Evolutionary conservation across 2,797 vertebrate genomes (phyloP).

Genomic region (Gallinago stenura): DNA sequence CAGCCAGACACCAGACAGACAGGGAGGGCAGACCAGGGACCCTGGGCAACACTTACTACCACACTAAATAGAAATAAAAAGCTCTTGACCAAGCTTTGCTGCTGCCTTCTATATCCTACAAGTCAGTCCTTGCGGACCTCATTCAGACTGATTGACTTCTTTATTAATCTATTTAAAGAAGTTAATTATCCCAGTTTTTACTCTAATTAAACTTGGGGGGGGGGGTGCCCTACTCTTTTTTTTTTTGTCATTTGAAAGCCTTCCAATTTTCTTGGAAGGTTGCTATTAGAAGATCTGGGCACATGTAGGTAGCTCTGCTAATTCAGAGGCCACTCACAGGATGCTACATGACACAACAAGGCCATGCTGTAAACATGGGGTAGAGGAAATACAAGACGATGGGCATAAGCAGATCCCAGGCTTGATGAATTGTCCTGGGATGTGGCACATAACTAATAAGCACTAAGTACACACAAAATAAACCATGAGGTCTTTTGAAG

Average conservation of each 20-base stretch:
- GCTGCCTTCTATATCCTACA: not conserved
- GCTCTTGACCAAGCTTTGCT: not conserved
- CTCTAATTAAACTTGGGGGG: not conserved
- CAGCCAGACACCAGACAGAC: fast-evolving
- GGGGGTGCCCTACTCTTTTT: no score
- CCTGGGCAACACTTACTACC: not conserved
- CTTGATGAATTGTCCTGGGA: not conserved
- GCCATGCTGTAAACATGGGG: no score
- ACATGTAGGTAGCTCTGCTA: not conserved
- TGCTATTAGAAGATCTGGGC: not conserved
- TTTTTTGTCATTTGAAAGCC: not conserved
- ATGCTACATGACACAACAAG: no score
- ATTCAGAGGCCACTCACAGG: no score
- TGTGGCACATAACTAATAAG: not conserved
- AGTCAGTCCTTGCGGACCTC: no score
- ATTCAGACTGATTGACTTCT: not conserved
- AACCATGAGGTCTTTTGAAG: not conserved
- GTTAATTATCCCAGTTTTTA: not conserved
- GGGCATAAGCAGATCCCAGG: not conserved
- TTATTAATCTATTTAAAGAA: not conserved
- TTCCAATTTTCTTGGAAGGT: not conserved
- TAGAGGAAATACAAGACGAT: not conserved
- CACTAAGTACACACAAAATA: not conserved
- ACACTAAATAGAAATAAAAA: not conserved
- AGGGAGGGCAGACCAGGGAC: not conserved